Evolutionary conservation across 2,797 vertebrate genomes (phyloP).

Genomic region (Bradypus variegatus): DNA sequence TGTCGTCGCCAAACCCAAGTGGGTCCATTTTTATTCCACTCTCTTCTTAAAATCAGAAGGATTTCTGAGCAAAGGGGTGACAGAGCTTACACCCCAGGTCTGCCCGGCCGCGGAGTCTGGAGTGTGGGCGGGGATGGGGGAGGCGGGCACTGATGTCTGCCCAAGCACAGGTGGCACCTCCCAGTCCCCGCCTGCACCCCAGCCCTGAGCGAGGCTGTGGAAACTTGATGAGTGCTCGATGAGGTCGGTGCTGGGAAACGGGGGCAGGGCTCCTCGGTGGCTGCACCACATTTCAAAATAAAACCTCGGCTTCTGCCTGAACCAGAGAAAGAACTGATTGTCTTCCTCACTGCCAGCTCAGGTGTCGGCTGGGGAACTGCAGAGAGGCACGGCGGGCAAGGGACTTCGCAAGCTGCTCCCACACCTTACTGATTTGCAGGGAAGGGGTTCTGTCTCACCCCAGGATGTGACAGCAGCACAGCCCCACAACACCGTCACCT

Average conservation of each 20-base stretch:
- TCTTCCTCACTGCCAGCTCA: not conserved
- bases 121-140: not conserved
- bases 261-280: not conserved
- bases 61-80: not conserved
- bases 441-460: not conserved
- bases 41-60: too few relatives aligned
- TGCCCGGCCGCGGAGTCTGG: not conserved
- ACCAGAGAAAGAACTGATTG: not conserved
- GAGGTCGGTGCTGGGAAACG: not conserved
- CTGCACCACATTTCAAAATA: not conserved
- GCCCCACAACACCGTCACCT: too few relatives aligned
- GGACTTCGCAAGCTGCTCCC: not conserved
- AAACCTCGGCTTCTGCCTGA: not conserved
- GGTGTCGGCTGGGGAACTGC: not conserved
- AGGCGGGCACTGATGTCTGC: not conserved
- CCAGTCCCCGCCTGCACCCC: not conserved
- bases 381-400: not conserved
- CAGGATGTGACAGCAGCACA: not conserved
- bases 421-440: accelerated
- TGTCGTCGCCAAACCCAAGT: accelerated
- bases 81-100: not conserved
- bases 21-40: too few relatives aligned
- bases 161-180: not conserved
- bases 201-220: not conserved
- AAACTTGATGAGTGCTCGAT: not conserved